Conservation (phyloP, 2,888 invertebrate genomes). For the Sicus ferrugineus region DNA sequence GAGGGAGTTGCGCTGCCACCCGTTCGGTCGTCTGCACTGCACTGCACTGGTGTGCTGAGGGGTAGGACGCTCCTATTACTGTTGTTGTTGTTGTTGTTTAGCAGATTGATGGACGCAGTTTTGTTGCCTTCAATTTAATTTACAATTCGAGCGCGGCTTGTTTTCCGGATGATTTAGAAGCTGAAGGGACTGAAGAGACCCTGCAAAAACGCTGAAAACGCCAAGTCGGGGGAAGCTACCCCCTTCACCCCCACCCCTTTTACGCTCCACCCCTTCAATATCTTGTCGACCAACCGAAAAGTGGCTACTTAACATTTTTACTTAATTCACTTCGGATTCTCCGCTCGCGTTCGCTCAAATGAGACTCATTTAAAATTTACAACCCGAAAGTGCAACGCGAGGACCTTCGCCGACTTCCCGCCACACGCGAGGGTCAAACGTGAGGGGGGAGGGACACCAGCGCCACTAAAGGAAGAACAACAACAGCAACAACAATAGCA, state of each 20-base stretch:
- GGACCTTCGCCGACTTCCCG: slow-evolving; percentile 12
- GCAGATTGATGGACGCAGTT: neutral
- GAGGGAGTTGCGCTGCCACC: neutral
- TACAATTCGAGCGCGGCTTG: neutral
- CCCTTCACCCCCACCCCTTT: neutral
- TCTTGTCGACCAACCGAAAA: neutral
- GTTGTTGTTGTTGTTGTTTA: neutral
- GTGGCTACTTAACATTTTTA: neutral
- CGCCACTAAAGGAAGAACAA: slow-evolving; percentile 22
- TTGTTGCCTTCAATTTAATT: slow-evolving; percentile 3
- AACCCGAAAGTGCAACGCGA: slow-evolving; percentile 27
- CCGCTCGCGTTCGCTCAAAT: slow-evolving; percentile 18
- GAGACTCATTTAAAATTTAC: slow-evolving; percentile 27
- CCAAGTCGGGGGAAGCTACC: neutral
- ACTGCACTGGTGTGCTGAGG: no score
- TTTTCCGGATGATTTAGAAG: neutral
- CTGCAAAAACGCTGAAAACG: neutral
- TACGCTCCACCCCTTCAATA: neutral
- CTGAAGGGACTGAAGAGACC: no score
- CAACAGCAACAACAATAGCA: slow-evolving; percentile 36
- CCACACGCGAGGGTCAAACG: no score
- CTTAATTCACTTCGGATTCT: neutral
- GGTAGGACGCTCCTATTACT: neutral
- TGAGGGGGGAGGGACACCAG: neutral
- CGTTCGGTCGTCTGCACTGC: neutral